Conservation (phyloP, 2,888 invertebrate species). For the Andricus quercusramuli region DNA sequence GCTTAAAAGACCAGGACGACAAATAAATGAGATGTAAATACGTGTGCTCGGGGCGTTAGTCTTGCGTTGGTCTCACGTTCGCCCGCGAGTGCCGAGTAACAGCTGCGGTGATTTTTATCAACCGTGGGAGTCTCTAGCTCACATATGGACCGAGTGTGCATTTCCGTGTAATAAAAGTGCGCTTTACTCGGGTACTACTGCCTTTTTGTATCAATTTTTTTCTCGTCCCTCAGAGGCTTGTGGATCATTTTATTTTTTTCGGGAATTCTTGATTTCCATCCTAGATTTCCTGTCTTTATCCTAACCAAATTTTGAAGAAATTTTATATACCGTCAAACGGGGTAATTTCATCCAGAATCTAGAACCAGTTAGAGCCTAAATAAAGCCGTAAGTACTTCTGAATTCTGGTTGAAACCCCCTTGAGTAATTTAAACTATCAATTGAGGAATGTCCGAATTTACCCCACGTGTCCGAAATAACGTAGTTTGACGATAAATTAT, state of each 20-base stretch:
- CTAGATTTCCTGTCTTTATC: background rate
- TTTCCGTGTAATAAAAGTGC: constrained; percentile 58
- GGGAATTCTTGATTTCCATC: constrained; percentile 3
- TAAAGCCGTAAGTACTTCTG: too few species aligned
- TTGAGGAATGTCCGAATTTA: too few species aligned
- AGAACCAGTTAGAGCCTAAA: too few species aligned
- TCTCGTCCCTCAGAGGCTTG: constrained; percentile 7
- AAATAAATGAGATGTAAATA: constrained; percentile 46
- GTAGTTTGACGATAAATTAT: too few species aligned
- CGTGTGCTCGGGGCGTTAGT: constrained; percentile 38
- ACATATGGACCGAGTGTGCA: constrained; percentile 49
- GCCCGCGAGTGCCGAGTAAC: constrained; percentile 48
- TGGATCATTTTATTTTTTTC: background rate
- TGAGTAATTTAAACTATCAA: too few species aligned
- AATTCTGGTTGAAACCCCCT: too few species aligned
- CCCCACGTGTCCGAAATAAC: too few species aligned
- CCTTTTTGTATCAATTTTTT: constrained; percentile 41
- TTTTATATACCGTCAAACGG: too few species aligned
- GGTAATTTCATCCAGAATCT: too few species aligned
- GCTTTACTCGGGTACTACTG: constrained; percentile 47
- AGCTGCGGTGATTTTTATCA: constrained; percentile 65
- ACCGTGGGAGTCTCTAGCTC: constrained; percentile 64
- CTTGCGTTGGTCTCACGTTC: constrained; percentile 49
- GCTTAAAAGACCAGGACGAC: constrained; percentile 20
- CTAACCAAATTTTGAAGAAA: too few species aligned